These are phyloP conservation scores for Ooceraea biroi DNA, from an alignment of 1,140 invertebrate species.

Conservation along the genomic window DNA sequence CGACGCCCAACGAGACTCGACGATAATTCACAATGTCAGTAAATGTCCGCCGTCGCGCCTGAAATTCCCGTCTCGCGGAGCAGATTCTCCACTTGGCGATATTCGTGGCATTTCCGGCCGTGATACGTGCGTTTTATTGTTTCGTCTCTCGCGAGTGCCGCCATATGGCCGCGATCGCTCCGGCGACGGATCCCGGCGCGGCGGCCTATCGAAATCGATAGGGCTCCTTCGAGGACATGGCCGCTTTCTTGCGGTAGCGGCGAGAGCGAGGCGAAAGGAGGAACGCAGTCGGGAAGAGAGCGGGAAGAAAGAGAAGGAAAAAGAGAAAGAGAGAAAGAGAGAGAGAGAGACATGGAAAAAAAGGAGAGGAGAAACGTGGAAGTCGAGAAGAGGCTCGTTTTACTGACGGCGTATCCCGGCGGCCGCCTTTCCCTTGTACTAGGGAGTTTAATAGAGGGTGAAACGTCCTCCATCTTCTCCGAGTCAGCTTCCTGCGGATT, in stretches of 20 bases:
- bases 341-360: background rate
- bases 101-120: background rate
- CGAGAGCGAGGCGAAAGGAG: constrained; percentile 3
- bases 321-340: background rate
- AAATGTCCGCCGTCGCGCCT: no score
- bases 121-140: constrained; percentile 24
- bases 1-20: no score
- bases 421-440: constrained; percentile 85
- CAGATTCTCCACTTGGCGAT: background rate
- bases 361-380: constrained; percentile 27
- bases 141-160: constrained; percentile 19
- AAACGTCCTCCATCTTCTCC: constrained; percentile 82
- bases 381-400: constrained; percentile 74
- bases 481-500: constrained; percentile 66
- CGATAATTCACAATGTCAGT: no score
- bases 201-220: constrained; percentile 57
- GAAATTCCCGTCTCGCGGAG: no score
- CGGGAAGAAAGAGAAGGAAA: constrained; percentile 22
- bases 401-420: constrained; percentile 78
- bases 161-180: constrained; percentile 24
- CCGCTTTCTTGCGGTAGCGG: constrained; percentile 40
- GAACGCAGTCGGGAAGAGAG: background rate
- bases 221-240: constrained; percentile 56
- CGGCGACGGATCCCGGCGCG: background rate
- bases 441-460: constrained; percentile 86